These are phyloP conservation scores for Pedionomus torquatus DNA, from an alignment of 2,113 vertebrate species.

Conservation along the genomic window DNA sequence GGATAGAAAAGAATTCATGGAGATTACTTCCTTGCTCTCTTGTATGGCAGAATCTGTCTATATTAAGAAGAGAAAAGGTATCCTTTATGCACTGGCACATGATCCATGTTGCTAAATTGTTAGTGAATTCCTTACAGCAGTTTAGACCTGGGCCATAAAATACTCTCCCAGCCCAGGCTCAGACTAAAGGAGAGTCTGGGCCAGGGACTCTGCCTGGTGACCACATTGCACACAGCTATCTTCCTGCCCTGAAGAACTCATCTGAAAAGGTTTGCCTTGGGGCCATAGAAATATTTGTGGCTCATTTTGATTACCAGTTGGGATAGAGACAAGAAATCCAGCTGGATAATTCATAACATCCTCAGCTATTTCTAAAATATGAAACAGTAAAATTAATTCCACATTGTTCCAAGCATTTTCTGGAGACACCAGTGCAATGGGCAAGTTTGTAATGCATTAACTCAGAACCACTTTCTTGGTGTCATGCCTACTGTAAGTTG, in stretches of 20 bases:
- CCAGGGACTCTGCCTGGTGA: rapidly evolving
- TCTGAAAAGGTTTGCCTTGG: not conserved
- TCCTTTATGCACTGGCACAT: not conserved
- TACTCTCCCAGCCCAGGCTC: not conserved
- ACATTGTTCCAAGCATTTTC: not conserved
- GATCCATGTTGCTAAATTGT: not conserved
- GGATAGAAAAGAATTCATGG: not conserved
- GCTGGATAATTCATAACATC: not conserved
- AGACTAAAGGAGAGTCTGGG: not conserved
- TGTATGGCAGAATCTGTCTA: not conserved
- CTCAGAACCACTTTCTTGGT: not conserved
- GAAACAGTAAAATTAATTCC: not conserved
- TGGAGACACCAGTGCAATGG: not conserved
- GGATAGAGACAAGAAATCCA: not conserved
- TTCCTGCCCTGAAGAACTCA: not conserved
- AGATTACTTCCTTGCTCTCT: not conserved
- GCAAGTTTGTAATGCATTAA: not conserved
- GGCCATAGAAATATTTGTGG: not conserved
- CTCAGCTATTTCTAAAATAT: not conserved
- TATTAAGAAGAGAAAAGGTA: not conserved
- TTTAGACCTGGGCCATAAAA: not conserved
- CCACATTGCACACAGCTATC: not conserved
- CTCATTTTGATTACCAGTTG: not conserved
- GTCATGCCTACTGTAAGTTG: not conserved
- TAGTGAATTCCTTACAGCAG: not conserved